A percentile compares a stretch with the other conserved stretches of the same genome.
These are phyloP conservation scores for Lymantria monacha DNA, from an alignment of 2,888 invertebrate genomes.

Conservation along the genomic window DNA sequence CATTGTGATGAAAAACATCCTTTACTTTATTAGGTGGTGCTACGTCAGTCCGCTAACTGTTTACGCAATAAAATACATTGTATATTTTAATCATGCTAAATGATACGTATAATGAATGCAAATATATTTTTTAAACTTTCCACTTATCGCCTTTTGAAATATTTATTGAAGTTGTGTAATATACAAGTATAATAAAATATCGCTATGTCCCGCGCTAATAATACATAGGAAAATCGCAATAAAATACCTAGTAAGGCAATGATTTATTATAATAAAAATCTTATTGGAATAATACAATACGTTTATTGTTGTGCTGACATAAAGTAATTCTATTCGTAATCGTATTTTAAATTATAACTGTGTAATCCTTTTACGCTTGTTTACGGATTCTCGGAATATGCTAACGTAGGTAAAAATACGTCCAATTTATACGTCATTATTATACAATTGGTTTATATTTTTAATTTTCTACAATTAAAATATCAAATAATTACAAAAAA, in stretches of 20 bases:
- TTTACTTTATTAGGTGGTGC: slow-evolving; percentile 28
- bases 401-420: background rate
- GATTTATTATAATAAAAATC: background rate
- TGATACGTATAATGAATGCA: background rate
- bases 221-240: background rate
- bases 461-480: no score
- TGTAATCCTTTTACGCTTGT: background rate
- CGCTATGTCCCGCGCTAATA: background rate
- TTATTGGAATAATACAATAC: background rate
- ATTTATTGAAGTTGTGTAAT: background rate
- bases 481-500: no score
- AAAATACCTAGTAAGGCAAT: background rate
- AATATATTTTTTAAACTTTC: background rate
- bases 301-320: background rate
- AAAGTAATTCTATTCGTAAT: background rate
- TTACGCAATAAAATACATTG: slow-evolving; percentile 12
- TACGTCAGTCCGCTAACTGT: slow-evolving; percentile 10
- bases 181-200: background rate
- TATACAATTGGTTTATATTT: no score
- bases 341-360: background rate
- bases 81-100: slow-evolving; percentile 11
- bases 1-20: slow-evolving; percentile 29
- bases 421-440: background rate
- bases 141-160: background rate
- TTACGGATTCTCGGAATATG: background rate